Percentiles rank a stretch among this genome's conserved stretches.
These are phyloP conservation scores for Esox lucius DNA, from an alignment of 2,797 vertebrate species.

Conservation along the genomic window DNA sequence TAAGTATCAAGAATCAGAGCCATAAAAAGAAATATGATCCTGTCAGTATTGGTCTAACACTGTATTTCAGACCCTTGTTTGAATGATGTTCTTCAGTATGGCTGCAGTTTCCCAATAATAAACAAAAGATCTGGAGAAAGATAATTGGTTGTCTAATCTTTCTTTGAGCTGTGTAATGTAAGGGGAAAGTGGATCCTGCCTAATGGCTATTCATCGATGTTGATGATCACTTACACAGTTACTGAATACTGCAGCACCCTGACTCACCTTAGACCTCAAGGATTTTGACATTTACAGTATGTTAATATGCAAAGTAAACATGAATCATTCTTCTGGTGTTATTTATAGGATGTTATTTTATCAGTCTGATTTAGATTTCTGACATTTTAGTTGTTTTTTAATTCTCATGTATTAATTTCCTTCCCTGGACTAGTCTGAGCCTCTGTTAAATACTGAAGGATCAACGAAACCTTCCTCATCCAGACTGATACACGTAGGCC, in stretches of 20 bases:
- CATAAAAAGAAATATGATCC: background rate
- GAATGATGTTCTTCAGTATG: background rate
- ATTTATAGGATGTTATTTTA: background rate
- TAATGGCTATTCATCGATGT: background rate
- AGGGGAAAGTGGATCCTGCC: background rate
- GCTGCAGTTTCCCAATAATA: background rate
- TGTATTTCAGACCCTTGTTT: background rate
- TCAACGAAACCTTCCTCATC: too few relatives aligned
- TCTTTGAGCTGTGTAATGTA: background rate
- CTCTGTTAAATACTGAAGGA: too few relatives aligned
- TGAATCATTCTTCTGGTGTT: background rate
- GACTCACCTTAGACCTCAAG: background rate
- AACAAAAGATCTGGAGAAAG: background rate
- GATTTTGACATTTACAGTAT: background rate
- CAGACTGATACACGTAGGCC: too few relatives aligned
- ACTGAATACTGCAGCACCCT: background rate
- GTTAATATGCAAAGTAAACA: background rate
- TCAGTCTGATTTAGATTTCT: background rate
- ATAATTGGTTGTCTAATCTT: background rate
- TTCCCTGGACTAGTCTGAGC: background rate
- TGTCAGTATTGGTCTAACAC: background rate
- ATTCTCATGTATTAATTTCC: background rate
- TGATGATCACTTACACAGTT: background rate
- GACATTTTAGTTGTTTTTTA: background rate
- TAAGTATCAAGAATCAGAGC: constrained; percentile 2